A percentile compares a stretch with the other conserved stretches of the same genome.
Evolutionary conservation across 2,113 vertebrate species (phyloP).

Genomic region (Paracyprichromis sp.): DNA sequence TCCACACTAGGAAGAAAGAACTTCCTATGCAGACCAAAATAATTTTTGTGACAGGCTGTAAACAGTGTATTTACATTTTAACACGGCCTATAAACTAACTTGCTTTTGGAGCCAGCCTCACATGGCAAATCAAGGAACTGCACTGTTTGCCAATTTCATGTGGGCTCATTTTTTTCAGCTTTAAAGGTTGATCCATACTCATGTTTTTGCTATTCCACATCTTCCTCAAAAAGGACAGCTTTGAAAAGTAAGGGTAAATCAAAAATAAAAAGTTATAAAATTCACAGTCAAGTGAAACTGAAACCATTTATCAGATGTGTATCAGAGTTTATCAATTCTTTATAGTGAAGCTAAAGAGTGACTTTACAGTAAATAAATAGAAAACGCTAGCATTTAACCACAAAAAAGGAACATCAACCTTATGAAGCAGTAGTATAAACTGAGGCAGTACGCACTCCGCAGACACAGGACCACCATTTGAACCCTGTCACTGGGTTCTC

Average conservation of each 20-base stretch:
- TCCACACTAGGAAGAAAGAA: not conserved
- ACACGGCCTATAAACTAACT: not conserved
- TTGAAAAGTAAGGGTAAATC: not conserved
- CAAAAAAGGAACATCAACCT: not conserved
- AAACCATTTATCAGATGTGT: not conserved
- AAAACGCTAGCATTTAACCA: not conserved
- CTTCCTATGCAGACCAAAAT: not conserved
- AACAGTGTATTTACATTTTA: not conserved
- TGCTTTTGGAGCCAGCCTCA: not conserved
- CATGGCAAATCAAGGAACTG: not conserved
- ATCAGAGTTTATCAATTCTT: not conserved
- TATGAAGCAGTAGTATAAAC: not conserved
- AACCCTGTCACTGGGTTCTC: constrained; percentile 58
- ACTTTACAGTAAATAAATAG: not conserved
- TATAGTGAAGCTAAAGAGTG: not conserved
- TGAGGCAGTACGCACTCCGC: not conserved
- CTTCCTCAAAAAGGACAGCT: not conserved
- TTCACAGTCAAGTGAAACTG: not conserved
- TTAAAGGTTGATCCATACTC: not conserved
- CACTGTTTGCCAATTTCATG: not conserved
- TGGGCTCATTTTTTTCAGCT: not conserved
- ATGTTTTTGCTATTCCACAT: not conserved
- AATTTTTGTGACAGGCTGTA: rapidly evolving
- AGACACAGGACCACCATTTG: constrained; percentile 52
- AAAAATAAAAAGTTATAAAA: not conserved